Evolutionary conservation across 2,797 vertebrate genomes (phyloP), one percentile per base, ranked within the genome.

Genomic region (Eupleurogrammus muticus): DNA sequence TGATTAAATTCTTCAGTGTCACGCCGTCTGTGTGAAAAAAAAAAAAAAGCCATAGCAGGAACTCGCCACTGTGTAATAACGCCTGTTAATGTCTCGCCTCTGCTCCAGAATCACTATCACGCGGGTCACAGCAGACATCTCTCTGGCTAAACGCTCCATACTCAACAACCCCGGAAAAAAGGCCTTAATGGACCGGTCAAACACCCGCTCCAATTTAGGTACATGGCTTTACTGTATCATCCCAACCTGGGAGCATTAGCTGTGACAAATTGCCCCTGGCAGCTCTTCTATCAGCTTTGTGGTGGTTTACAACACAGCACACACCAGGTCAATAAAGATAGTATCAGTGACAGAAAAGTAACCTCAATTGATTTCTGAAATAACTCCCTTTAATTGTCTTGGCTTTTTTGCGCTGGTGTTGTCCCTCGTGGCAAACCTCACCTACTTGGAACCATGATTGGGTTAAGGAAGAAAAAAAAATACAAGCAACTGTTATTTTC

Each of bases 131-230:
- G 98, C 97, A 54, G 98, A 99, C 90, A 99, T 99, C 90, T 98
- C 98, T 9, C 94, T 99, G 87, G 98, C 98, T 79, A 99, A 99
- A 88, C 95, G 97, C 51, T 99, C 97, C 54, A 97, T 99, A 62
- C 96, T 99, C 84, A 99, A 98, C 92, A 99, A 99, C 85, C 97
- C 98, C 63, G 97, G 97, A 81, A 99, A 99, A 89, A 98, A 99
- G 19, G 97, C 96, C 59, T 96, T 99, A 90, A 97, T 99, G 77
- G 98, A 99, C 88, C 94, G 98, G 54, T 97, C 97, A 32, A 99
- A 96, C 94, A 98, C 96, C 1, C 95, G 97, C 79, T 97, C 97
- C 70, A 96, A 95, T 90, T 92, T 99, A 89, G 97, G 98, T 99
- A 93, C 90, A 90, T 77, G 13, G 48, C 55, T 46, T 72, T 50